Conservation (phyloP, 2,888 invertebrate genomes). For the Lysandra bellargus region DNA sequence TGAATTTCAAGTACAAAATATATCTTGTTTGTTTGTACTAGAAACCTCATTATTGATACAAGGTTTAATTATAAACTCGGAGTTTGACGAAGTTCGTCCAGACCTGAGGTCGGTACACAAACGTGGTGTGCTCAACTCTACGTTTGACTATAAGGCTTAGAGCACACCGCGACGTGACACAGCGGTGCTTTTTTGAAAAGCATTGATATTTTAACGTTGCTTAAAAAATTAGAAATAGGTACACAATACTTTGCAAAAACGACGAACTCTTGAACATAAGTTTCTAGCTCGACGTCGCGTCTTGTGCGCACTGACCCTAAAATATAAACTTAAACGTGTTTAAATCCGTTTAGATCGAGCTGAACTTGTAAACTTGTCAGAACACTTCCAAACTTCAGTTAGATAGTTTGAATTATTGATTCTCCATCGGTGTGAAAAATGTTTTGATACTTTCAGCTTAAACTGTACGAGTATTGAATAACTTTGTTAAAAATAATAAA, state of each 20-base stretch:
- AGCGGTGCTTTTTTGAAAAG: no score
- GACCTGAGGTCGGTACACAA: not conserved
- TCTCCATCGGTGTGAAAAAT: conserved; percentile 4
- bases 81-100: not conserved
- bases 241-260: no score
- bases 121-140: not conserved
- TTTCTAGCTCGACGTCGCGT: not conserved
- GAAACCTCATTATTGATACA: not conserved
- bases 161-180: not conserved
- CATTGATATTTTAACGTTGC: no score
- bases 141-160: not conserved
- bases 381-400: not conserved
- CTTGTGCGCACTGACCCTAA: not conserved
- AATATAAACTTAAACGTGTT: not conserved
- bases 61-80: not conserved
- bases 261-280: no score
- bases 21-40: not conserved
- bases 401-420: conserved; percentile 19
- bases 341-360: conserved; percentile 10
- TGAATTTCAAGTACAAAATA: not conserved
- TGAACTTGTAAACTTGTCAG: conserved; percentile 25
- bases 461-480: not conserved
- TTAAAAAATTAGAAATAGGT: no score
- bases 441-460: not conserved
- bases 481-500: no score